Evolutionary conservation across 1,140 invertebrate species (phyloP).

Genomic region (Listronotus bonariensis): DNA sequence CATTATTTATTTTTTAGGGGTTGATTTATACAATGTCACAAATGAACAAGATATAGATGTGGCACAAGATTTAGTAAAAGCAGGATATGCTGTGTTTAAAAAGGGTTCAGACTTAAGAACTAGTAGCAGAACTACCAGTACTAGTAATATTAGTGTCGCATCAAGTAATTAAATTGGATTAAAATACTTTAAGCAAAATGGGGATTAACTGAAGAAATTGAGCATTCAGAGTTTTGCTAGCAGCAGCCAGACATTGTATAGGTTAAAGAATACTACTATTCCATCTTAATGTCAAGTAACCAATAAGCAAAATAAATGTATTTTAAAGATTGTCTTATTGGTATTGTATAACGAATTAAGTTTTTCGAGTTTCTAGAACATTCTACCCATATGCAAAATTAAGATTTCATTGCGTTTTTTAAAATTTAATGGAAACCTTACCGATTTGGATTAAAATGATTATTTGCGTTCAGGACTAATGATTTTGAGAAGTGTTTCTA

Average conservation of each 20-base stretch:
- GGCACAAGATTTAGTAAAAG: conserved; percentile 50
- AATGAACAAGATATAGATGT: conserved; percentile 50
- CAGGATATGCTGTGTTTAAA: conserved; percentile 49
- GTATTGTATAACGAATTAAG: not conserved
- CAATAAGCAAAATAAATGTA: conserved; percentile 6
- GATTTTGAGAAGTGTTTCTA: too few relatives aligned
- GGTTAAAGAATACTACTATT: not conserved
- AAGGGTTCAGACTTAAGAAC: conserved; percentile 35
- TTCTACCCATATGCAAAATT: too few relatives aligned
- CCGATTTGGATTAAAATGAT: too few relatives aligned
- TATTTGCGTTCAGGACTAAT: too few relatives aligned
- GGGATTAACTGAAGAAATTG: not conserved
- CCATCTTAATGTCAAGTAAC: not conserved
- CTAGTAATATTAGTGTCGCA: conserved; percentile 45
- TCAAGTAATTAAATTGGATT: conserved; percentile 36
- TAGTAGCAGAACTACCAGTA: conserved; percentile 44
- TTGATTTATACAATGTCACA: conserved; percentile 63
- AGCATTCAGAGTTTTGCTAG: not conserved
- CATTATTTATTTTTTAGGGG: conserved; percentile 43
- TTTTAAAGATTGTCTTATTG: not conserved
- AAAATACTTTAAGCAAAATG: not conserved
- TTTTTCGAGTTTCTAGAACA: too few relatives aligned
- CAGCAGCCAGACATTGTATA: not conserved
- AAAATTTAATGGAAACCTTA: too few relatives aligned
- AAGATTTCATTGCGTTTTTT: too few relatives aligned